Percentiles rank a stretch among this genome's conserved stretches.
Evolutionary conservation across 2,113 vertebrate genomes (phyloP).

Genomic region (Apodemus sylvaticus): DNA sequence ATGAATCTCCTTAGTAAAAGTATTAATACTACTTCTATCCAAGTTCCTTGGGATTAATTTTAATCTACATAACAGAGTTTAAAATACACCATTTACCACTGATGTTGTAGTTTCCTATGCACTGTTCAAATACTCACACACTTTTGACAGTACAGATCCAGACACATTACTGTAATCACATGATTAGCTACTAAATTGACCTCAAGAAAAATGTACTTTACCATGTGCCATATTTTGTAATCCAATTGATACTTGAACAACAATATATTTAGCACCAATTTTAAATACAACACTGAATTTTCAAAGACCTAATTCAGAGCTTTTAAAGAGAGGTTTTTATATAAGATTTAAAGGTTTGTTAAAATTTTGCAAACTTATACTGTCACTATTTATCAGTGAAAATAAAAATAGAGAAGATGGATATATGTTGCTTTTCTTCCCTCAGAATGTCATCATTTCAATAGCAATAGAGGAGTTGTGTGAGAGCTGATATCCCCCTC

Average conservation of each 20-base stretch:
- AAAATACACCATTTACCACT: background rate
- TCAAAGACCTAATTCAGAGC: background rate
- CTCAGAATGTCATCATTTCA: background rate
- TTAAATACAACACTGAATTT: background rate
- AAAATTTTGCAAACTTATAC: background rate
- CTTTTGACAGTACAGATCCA: background rate
- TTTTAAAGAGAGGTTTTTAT: background rate
- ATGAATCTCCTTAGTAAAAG: background rate
- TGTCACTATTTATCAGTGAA: background rate
- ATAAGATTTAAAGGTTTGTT: background rate
- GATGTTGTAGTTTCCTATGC: background rate
- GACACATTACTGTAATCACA: background rate
- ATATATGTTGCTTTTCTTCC: background rate
- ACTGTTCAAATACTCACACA: background rate
- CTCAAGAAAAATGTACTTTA: background rate
- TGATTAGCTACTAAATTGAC: background rate
- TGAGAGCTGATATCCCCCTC: background rate
- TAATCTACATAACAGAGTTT: background rate
- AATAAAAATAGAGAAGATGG: background rate
- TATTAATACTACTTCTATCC: background rate
- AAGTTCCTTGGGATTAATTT: background rate
- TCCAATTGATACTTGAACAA: background rate
- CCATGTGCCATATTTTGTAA: background rate
- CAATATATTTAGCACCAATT: background rate
- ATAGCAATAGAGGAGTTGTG: background rate